These are phyloP conservation scores for Remorina albescens DNA, from an alignment of 2,797 vertebrate species.

Conservation along the genomic window DNA sequence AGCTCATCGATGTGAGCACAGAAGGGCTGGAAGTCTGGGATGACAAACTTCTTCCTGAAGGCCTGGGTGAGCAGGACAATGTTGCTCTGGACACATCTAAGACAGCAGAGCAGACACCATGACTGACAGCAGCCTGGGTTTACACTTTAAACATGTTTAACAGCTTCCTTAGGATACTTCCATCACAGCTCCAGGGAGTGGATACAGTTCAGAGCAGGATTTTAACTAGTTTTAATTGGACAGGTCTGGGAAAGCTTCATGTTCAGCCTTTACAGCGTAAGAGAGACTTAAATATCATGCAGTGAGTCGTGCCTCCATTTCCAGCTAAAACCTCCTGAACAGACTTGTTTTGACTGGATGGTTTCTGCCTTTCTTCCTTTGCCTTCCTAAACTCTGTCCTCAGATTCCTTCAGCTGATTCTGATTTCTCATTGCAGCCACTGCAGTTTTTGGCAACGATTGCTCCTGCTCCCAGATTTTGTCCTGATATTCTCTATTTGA, in stretches of 20 bases:
- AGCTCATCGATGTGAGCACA: slow-evolving; percentile 95
- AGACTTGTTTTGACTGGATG: too few relatives aligned
- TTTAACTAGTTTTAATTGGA: too few relatives aligned
- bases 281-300: neutral
- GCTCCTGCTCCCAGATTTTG: neutral
- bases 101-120: neutral
- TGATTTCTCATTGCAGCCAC: neutral
- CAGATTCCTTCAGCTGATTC: neutral
- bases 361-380: too few relatives aligned
- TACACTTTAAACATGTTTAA: too few relatives aligned
- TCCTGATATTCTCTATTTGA: slow-evolving; percentile 2
- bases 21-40: slow-evolving; percentile 97
- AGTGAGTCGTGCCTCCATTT: neutral
- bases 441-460: neutral
- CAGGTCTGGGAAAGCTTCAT: too few relatives aligned
- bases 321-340: neutral
- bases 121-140: too few relatives aligned
- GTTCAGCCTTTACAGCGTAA: too few relatives aligned
- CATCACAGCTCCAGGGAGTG: too few relatives aligned
- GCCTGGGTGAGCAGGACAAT: slow-evolving; percentile 98
- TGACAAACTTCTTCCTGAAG: slow-evolving; percentile 98
- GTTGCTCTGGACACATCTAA: slow-evolving; percentile 98
- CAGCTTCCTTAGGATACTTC: too few relatives aligned
- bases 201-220: too few relatives aligned
- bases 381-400: neutral